Evolutionary conservation across 2,797 vertebrate genomes (phyloP), one percentile per base, ranked within the genome.

Genomic region (Triplophysa yarkandensis): DNA sequence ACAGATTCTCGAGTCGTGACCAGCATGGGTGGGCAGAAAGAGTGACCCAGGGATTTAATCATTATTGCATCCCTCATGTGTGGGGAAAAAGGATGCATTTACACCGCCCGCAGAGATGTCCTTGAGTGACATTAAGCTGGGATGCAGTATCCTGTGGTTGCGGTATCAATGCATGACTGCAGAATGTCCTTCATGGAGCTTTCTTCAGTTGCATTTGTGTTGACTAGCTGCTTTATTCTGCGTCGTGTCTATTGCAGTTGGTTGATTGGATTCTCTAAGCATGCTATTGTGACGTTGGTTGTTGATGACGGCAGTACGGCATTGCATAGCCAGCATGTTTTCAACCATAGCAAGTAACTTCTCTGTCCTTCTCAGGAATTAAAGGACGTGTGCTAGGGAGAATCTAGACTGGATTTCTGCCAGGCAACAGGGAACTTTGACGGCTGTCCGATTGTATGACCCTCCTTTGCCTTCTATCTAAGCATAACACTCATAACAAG

Each of bases 291-390:
- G 50, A 68, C 54, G 63, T 72, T 30, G 30, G 46, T 25, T 71
- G 41, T 43, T 79, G 50, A 68, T 44, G 63, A 84, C 68, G 80
- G 84, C 23, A 68, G 78, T 87, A 74, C 16, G 3, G 76, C 60
- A 71, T 83, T 85, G 88, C 87, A 82, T 81, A 83, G 86, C 86
- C 87, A 89, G 88, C 89, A 86, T 87, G 83, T 90, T 89, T 78
- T 77, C 85, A 85, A 84, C 74, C 82, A 78, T 28, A 2, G 48
- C 13, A 30, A 4, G 39, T 11, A 34, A 84, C 77, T 74, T 73
- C 81, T 78, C 27, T 4, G 77, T 77, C 86, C 86, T 89, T 86
- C 82, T 60, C 68, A 62, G 14, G 41, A 32, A 52, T 60, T 76
- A 72, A 61, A 44, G 25, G 70, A 70, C 48, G 25, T 32, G 28